Evolutionary conservation across 64 coral and sea anemone genomes (phyloP).

Genomic region (Dendrophyllia cribrosa): DNA sequence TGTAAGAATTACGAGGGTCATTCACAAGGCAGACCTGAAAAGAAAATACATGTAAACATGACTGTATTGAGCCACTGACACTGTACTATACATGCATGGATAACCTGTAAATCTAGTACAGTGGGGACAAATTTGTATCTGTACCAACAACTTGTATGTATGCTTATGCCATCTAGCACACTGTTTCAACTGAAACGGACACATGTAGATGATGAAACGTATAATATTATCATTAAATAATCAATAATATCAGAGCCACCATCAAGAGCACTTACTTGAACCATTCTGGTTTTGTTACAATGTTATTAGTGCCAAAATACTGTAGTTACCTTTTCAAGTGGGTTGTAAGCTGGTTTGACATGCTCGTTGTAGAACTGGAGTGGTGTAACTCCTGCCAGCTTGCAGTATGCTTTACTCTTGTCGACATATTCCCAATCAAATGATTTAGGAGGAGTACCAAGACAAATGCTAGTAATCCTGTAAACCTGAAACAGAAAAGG

Average conservation of each 20-base stretch:
- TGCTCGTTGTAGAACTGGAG: conserved; percentile 90
- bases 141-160: no score
- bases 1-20: conserved; percentile 93
- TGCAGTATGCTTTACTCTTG: conserved; percentile 87
- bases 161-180: no score
- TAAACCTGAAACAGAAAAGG: conserved; percentile 74
- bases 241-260: no score
- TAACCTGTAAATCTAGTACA: no score
- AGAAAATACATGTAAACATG: neutral
- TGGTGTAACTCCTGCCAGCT: conserved; percentile 72
- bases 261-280: no score
- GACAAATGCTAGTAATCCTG: conserved; percentile 77
- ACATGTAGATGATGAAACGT: no score
- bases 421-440: conserved; percentile 99
- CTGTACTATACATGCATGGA: no score
- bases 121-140: no score
- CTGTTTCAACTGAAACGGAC: no score
- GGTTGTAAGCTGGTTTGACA: conserved; percentile 86
- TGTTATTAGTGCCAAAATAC: neutral
- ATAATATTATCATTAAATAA: no score
- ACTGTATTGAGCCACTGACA: no score
- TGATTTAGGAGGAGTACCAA: conserved; percentile 86
- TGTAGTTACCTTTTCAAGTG: conserved; percentile 82
- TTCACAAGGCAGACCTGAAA: conserved; percentile 91
- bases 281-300: no score